Base-by-base conservation (phyloP, 2,113 vertebrate genomes). In the Hepsetus odoe region DNA sequence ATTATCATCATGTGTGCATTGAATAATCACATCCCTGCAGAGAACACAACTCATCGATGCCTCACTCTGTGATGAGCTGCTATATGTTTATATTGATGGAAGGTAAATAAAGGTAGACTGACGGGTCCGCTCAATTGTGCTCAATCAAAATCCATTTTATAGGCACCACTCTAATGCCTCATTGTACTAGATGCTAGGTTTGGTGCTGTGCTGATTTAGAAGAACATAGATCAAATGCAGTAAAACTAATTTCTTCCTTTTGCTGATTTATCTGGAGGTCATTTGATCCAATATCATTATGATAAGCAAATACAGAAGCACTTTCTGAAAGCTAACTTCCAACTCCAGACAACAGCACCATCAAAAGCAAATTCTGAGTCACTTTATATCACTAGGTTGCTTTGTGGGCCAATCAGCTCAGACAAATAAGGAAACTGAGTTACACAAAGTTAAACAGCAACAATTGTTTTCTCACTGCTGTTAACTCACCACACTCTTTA, bases 401-500 rank as follows among this genome's bases (percentile, higher is more conserved):
- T 30, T n/a, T 18, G 5, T 16, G 6, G 30, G 7, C 26, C 1
- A 20, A 20, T 33, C 14, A 62, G 30, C 18, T 18, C 16, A 12
- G 18, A 3, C 16, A 32, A 32, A 32, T 16, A 7, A 5, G 16
- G 26, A 30, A 59, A 59, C 20, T 58, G 22, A 28, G 11, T 5
- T 3, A 59, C 12, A n/a, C 33, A 42, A 55, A 56, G 28, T 18
- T 4, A 33, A 42, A 62, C 7, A 32, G 7, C 18, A 61, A 40
- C 28, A 72, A 32, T 2, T 42, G 2, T 76, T 33, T 70, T 53
- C 65, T 13, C 11, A 53, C 2, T 0, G 69, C 72, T 38, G 56
- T 72, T 28, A 30, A 93, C 94, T 94, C 86, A 99, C 98, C 95
- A 74, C 96, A 96, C 20, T 95, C 92, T 92, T 95, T 96, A 74